Evolutionary conservation across 2,888 invertebrate genomes (phyloP).

Genomic region (Leptinotarsa tumamoca): DNA sequence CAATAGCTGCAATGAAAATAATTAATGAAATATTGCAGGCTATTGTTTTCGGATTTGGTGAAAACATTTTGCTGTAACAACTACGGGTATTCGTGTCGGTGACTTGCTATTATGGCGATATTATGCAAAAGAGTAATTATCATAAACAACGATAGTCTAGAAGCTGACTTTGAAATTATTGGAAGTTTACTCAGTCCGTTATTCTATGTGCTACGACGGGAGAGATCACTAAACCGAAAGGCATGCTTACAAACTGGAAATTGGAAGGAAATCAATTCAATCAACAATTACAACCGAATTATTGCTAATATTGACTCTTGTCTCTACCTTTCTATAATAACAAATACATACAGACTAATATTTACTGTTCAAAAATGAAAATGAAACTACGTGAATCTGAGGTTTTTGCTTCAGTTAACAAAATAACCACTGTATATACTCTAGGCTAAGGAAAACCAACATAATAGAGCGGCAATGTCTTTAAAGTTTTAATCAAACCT

Average conservation of each 20-base stretch:
- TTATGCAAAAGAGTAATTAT: constrained; percentile 46
- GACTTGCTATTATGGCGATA: constrained; percentile 37
- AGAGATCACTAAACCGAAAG: not conserved
- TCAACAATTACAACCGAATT: too few species aligned
- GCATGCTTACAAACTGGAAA: not conserved
- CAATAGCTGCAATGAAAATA: constrained; percentile 45
- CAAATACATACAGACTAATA: too few species aligned
- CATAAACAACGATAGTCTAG: constrained; percentile 42
- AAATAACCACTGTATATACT: not conserved
- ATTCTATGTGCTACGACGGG: constrained; percentile 7
- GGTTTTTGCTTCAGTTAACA: too few species aligned
- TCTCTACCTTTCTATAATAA: too few species aligned
- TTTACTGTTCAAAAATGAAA: not conserved
- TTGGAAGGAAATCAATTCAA: not conserved
- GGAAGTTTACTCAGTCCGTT: constrained; percentile 14
- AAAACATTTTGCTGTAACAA: constrained; percentile 44
- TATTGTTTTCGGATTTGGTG: constrained; percentile 50
- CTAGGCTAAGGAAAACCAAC: not conserved
- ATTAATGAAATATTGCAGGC: constrained; percentile 50
- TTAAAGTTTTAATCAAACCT: constrained; percentile 8
- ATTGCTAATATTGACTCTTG: too few species aligned
- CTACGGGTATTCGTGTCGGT: constrained; percentile 42
- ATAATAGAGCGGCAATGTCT: constrained; percentile 7
- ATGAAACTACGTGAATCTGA: too few species aligned
- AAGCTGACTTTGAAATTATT: constrained; percentile 34